These are phyloP conservation scores for Drosophila falleni DNA, from an alignment of 2,888 invertebrate genomes.

Conservation along the genomic window DNA sequence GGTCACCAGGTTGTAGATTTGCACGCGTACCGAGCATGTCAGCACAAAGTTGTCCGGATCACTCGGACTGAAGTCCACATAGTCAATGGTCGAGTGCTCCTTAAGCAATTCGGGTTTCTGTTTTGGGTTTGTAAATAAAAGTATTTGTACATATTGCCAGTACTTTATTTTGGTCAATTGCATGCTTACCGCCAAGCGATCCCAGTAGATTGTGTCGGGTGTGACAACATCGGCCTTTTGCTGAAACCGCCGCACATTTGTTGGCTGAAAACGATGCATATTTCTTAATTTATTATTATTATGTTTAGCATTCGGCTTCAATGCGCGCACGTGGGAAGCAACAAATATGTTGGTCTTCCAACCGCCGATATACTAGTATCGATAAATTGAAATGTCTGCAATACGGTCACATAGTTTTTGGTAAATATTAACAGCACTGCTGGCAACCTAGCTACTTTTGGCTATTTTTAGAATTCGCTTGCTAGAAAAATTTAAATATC, in stretches of 20 bases:
- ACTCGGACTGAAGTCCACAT: slow-evolving; percentile 95
- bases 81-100: slow-evolving; percentile 96
- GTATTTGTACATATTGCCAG: background rate
- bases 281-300: slow-evolving; percentile 1
- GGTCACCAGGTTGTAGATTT: slow-evolving; percentile 94
- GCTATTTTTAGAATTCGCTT: too few species aligned
- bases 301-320: slow-evolving; percentile 12
- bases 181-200: slow-evolving; percentile 91
- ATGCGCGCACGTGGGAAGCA: slow-evolving; percentile 43
- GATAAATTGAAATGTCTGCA: background rate
- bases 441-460: too few species aligned
- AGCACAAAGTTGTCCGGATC: slow-evolving; percentile 97
- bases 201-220: slow-evolving; percentile 94
- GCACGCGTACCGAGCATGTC: slow-evolving; percentile 95
- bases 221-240: slow-evolving; percentile 87
- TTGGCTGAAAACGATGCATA: slow-evolving; percentile 77
- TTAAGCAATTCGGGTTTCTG: slow-evolving; percentile 94
- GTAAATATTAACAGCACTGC: background rate
- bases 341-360: slow-evolving; percentile 7
- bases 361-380: slow-evolving; percentile 15
- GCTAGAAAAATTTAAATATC: too few species aligned
- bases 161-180: background rate
- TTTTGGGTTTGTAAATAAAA: slow-evolving; percentile 28
- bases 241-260: slow-evolving; percentile 80
- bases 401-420: background rate